Conservation (phyloP, 2,888 invertebrate species). For the Eretmocerus hayati region DNA sequence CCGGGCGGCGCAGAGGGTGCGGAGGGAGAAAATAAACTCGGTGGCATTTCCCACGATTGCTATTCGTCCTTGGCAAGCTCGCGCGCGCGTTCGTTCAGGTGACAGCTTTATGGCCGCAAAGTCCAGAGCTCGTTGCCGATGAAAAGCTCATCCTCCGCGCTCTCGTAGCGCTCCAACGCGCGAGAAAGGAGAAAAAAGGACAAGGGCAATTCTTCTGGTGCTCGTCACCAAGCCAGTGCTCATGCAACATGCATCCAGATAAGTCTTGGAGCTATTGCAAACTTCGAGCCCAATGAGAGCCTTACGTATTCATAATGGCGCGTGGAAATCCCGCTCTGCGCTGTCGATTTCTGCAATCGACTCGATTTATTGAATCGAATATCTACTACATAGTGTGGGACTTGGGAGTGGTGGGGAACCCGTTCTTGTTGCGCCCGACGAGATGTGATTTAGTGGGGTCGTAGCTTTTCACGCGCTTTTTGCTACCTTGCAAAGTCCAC, state of each 20-base stretch:
- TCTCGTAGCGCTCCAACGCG: no score
- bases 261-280: constrained; percentile 4
- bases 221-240: background rate
- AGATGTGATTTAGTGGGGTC: no score
- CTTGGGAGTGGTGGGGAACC: no score
- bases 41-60: constrained; percentile 17
- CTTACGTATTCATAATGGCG: constrained; percentile 13
- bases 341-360: background rate
- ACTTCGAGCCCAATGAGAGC: background rate
- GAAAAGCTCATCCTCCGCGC: constrained; percentile 19
- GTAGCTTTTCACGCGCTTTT: no score
- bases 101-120: constrained; percentile 23
- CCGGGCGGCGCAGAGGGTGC: background rate
- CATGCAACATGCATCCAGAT: constrained; percentile 21
- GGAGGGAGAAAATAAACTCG: constrained; percentile 17
- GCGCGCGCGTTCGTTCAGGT: constrained; percentile 2
- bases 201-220: background rate
- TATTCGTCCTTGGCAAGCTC: constrained; percentile 18
- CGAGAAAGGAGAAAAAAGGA: no score
- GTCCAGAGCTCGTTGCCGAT: constrained; percentile 16
- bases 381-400: no score
- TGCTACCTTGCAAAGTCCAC: no score
- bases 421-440: no score
- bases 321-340: background rate
- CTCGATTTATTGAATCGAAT: no score